Conservation (phyloP, 2,113 vertebrate species). For the Bungarus multicinctus region DNA sequence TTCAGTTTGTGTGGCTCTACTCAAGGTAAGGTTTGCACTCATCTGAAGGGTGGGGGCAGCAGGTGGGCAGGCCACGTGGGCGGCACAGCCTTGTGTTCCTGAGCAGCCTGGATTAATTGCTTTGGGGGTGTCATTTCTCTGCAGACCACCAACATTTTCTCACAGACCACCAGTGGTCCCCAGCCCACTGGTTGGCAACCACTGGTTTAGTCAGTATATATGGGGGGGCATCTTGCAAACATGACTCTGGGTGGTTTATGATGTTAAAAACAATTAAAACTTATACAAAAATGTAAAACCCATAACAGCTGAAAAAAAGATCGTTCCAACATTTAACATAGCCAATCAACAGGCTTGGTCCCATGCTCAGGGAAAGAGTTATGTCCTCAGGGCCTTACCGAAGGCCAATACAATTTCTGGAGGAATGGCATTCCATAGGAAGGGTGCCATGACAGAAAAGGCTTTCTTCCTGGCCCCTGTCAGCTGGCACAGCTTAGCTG, state of each 20-base stretch:
- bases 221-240: neutral
- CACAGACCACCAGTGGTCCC: too few species aligned
- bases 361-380: neutral
- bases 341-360: neutral
- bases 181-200: too few species aligned
- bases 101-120: too few species aligned
- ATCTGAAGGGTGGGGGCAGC: too few species aligned
- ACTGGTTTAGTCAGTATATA: neutral
- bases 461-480: neutral
- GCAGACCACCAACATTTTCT: too few species aligned
- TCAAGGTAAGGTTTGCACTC: too few species aligned
- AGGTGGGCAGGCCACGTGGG: too few species aligned
- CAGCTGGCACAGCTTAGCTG: neutral
- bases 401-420: neutral
- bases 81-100: too few species aligned
- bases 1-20: too few species aligned
- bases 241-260: neutral
- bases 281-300: neutral
- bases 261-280: neutral
- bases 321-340: neutral
- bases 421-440: neutral
- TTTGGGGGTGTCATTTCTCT: too few species aligned
- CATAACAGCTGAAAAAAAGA: neutral
- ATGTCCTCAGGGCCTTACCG: neutral
- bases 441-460: neutral